phyloP scores from a whole-genome alignment of 2,888 invertebrate genomes.

The Ornithoptera alexandrae region DNA sequence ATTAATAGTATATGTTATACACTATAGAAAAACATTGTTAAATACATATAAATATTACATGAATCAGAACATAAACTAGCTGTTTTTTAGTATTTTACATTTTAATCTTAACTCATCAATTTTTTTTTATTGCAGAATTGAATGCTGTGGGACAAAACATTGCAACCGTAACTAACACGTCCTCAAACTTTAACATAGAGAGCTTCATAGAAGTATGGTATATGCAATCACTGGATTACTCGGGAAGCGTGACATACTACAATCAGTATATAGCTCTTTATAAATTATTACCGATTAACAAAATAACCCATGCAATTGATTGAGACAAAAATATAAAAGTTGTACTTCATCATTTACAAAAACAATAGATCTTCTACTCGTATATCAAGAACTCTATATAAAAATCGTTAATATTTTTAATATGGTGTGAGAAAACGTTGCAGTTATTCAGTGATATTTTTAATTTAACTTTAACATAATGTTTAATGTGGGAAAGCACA shows the following conservation, averaged over 20 bases:
- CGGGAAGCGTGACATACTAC: constrained; percentile 58
- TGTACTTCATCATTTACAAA: too few species aligned
- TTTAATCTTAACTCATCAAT: background rate
- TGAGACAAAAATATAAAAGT: too few species aligned
- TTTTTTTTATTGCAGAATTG: constrained; percentile 45
- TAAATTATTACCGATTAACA: background rate
- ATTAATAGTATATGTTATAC: too few species aligned
- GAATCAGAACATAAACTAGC: background rate
- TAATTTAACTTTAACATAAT: too few species aligned
- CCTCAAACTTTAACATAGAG: constrained; percentile 53
- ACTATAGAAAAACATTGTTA: background rate
- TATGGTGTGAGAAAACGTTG: too few species aligned
- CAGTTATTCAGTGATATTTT: too few species aligned
- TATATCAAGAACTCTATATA: too few species aligned
- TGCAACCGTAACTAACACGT: constrained; percentile 53
- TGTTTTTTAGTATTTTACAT: background rate
- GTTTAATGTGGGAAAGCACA: too few species aligned
- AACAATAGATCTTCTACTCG: too few species aligned
- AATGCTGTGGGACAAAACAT: constrained; percentile 61
- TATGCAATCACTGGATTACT: constrained; percentile 56
- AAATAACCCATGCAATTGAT: too few species aligned
- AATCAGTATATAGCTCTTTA: constrained; percentile 53
- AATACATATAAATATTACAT: background rate
- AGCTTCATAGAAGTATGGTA: constrained; percentile 70
- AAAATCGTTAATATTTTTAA: too few species aligned